A percentile compares a stretch with the other conserved stretches of the same genome.
phyloP scores from a whole-genome alignment of 2,888 invertebrate species.

The Polietes domitor region DNA sequence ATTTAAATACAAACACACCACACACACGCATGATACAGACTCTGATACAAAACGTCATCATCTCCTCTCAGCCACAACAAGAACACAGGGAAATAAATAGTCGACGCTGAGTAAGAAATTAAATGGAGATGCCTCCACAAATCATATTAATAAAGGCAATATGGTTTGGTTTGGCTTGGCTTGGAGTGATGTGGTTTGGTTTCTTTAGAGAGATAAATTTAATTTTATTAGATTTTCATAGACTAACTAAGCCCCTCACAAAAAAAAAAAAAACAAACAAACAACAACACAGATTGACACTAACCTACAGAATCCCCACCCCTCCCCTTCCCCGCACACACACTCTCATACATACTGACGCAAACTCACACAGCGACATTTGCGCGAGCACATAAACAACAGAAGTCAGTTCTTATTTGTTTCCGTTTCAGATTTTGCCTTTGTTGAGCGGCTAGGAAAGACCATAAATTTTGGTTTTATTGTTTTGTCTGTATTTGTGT shows the following conservation, averaged over 20 bases:
- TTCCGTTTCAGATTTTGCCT: background rate
- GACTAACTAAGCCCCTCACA: conserved; percentile 8
- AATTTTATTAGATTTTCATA: conserved; percentile 54
- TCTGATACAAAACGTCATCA: background rate
- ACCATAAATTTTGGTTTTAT: conserved; percentile 53
- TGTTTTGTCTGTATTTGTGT: conserved; percentile 40
- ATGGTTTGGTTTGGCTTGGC: conserved; percentile 17
- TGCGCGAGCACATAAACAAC: background rate
- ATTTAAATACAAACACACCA: conserved; percentile 26
- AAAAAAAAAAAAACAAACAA: too few species aligned
- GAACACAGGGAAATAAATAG: background rate
- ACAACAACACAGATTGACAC: background rate
- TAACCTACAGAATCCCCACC: too few species aligned
- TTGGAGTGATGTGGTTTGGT: conserved; percentile 17
- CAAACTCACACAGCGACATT: background rate
- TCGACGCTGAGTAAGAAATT: background rate
- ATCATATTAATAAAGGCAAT: conserved; percentile 28
- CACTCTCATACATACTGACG: background rate
- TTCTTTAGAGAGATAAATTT: conserved; percentile 33
- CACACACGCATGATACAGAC: background rate
- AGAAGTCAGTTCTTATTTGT: conserved; percentile 2
- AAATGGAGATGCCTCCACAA: background rate
- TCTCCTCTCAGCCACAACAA: background rate
- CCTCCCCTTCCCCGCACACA: background rate
- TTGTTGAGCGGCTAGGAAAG: background rate